phyloP scores from a whole-genome alignment of 1,140 invertebrate species.

The Hyposmocoma kahamanoa region DNA sequence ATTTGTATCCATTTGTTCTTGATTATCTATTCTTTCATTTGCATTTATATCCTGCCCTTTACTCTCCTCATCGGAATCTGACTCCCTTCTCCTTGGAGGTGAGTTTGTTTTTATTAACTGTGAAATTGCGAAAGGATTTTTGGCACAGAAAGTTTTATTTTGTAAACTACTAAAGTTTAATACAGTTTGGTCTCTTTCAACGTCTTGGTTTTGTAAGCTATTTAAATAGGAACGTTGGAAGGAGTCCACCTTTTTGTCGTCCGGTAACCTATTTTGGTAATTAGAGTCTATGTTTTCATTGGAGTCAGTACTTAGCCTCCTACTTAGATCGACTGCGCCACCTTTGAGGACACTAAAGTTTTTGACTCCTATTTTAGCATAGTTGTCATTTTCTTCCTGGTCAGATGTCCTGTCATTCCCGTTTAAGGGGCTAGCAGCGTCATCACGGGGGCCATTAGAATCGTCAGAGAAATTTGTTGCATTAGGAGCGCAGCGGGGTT shows the following conservation, averaged over 20 bases:
- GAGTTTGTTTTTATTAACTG: slow-evolving; percentile 73
- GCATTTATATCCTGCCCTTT: slow-evolving; percentile 62
- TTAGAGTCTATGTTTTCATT: slow-evolving; percentile 69
- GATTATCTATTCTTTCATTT: slow-evolving; percentile 53
- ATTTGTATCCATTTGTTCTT: slow-evolving; percentile 33
- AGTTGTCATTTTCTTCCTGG: slow-evolving; percentile 35
- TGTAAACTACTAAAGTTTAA: slow-evolving; percentile 67
- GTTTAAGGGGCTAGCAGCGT: slow-evolving; percentile 63
- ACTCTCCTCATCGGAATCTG: slow-evolving; percentile 62
- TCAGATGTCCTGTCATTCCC: slow-evolving; percentile 60
- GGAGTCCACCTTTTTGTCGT: slow-evolving; percentile 57
- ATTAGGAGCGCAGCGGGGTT: slow-evolving; percentile 77
- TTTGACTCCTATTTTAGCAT: slow-evolving; percentile 67
- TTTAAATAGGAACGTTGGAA: slow-evolving; percentile 70
- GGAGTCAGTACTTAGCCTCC: slow-evolving; percentile 68
- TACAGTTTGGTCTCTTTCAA: slow-evolving; percentile 52
- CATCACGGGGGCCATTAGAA: slow-evolving; percentile 62
- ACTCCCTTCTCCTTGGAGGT: slow-evolving; percentile 69
- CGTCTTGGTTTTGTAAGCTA: slow-evolving; percentile 59
- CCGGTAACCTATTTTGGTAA: slow-evolving; percentile 60
- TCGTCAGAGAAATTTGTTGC: slow-evolving; percentile 66
- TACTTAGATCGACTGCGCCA: slow-evolving; percentile 65
- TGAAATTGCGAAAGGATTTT: slow-evolving; percentile 73
- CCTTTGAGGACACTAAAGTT: slow-evolving; percentile 68
- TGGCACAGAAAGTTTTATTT: slow-evolving; percentile 72